These are phyloP conservation scores for Synergus itoensis DNA, from an alignment of 2,888 invertebrate species.

Conservation along the genomic window DNA sequence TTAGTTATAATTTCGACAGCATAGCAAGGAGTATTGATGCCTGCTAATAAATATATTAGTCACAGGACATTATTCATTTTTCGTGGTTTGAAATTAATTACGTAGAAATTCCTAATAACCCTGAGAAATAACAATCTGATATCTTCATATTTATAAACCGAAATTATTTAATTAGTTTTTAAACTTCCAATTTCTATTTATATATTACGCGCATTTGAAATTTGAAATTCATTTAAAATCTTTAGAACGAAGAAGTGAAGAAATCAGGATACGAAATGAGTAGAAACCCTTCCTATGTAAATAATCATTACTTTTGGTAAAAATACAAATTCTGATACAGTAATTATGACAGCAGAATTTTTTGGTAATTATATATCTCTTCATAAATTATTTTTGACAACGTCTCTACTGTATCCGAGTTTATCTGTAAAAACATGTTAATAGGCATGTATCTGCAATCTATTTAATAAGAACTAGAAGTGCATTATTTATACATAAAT, in stretches of 20 bases:
- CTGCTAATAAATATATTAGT: not conserved
- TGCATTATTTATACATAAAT: not conserved
- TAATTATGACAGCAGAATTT: not conserved
- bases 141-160: not conserved
- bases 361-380: too few relatives aligned
- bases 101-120: not conserved
- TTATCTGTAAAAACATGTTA: not conserved
- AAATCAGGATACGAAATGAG: not conserved
- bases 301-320: not conserved
- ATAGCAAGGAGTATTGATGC: not conserved
- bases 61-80: not conserved
- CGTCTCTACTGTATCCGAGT: not conserved
- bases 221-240: not conserved
- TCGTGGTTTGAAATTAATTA: not conserved
- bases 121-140: not conserved
- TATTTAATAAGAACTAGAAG: not conserved
- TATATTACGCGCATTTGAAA: not conserved
- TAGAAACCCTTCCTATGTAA: not conserved
- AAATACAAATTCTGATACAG: not conserved
- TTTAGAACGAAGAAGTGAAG: not conserved
- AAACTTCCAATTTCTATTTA: not conserved
- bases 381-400: too few relatives aligned
- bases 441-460: not conserved
- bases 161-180: not conserved
- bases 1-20: not conserved